Evolutionary conservation across 2,888 invertebrate species (phyloP).

Genomic region (Danaus chrysippus): DNA sequence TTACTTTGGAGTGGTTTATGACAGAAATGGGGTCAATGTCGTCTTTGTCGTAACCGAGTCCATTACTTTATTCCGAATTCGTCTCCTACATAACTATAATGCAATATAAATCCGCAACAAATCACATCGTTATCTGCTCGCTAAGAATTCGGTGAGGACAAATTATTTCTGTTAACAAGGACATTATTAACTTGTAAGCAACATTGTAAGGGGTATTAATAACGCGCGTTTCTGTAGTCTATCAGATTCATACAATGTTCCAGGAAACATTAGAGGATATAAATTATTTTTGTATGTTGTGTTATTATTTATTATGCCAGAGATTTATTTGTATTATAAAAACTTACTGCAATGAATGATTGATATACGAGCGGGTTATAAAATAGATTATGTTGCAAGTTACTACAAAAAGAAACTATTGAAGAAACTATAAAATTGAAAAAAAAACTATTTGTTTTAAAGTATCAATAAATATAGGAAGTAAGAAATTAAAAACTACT

Average conservation of each 20-base stretch:
- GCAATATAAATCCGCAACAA: slow-evolving; percentile 17
- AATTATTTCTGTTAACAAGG: slow-evolving; percentile 20
- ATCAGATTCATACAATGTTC: neutral
- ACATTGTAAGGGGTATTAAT: slow-evolving; percentile 21
- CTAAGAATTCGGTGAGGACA: slow-evolving; percentile 9
- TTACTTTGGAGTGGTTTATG: slow-evolving; percentile 14
- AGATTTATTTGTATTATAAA: neutral
- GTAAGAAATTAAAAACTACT: no score
- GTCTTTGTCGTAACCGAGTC: slow-evolving; percentile 25
- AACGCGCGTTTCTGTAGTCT: neutral
- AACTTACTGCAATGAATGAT: neutral
- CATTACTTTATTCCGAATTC: slow-evolving; percentile 28
- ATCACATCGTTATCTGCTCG: slow-evolving; percentile 19
- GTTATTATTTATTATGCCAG: neutral
- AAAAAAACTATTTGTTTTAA: no score
- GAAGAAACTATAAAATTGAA: no score
- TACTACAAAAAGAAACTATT: no score
- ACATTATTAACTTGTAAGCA: slow-evolving; percentile 9
- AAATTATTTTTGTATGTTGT: neutral
- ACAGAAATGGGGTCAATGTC: slow-evolving; percentile 26
- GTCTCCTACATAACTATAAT: slow-evolving; percentile 19
- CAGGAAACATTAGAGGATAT: neutral
- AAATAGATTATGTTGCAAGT: no score
- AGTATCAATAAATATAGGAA: no score
- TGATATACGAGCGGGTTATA: neutral